These are phyloP conservation scores for Bombyx mandarina DNA, from an alignment of 1,140 invertebrate genomes.

Conservation along the genomic window DNA sequence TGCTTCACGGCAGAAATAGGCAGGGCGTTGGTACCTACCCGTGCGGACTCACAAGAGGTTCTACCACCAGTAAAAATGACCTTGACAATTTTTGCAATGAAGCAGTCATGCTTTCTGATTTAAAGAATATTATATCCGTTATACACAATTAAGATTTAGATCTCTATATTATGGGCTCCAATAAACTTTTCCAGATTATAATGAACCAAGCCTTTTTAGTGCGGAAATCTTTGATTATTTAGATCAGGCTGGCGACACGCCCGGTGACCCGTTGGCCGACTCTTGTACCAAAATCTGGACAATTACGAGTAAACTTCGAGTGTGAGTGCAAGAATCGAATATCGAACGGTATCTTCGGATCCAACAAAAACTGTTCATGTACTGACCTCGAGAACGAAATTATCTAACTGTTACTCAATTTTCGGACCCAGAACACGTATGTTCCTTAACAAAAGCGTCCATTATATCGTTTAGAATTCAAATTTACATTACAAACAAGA, in stretches of 20 bases:
- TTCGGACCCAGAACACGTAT: conserved; percentile 26
- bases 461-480: conserved; percentile 18
- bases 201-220: too few relatives aligned
- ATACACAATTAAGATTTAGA: too few relatives aligned
- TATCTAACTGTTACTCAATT: conserved; percentile 42
- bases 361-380: conserved; percentile 32
- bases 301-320: conserved; percentile 26
- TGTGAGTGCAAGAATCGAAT: conserved; percentile 9
- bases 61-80: too few relatives aligned
- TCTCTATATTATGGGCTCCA: too few relatives aligned
- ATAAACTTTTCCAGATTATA: too few relatives aligned
- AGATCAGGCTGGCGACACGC: conserved; percentile 11
- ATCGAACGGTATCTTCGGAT: conserved; percentile 25
- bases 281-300: conserved; percentile 18
- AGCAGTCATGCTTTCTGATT: too few relatives aligned
- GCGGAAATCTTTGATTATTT: too few relatives aligned
- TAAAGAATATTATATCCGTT: too few relatives aligned
- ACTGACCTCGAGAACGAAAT: conserved; percentile 30
- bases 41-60: too few relatives aligned
- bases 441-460: conserved; percentile 25
- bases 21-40: too few relatives aligned
- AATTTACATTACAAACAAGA: conserved; percentile 22
- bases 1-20: too few relatives aligned
- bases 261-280: conserved; percentile 24
- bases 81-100: too few relatives aligned